Conservation (phyloP, 2,888 invertebrate species). For the Synergus laeviventris region DNA sequence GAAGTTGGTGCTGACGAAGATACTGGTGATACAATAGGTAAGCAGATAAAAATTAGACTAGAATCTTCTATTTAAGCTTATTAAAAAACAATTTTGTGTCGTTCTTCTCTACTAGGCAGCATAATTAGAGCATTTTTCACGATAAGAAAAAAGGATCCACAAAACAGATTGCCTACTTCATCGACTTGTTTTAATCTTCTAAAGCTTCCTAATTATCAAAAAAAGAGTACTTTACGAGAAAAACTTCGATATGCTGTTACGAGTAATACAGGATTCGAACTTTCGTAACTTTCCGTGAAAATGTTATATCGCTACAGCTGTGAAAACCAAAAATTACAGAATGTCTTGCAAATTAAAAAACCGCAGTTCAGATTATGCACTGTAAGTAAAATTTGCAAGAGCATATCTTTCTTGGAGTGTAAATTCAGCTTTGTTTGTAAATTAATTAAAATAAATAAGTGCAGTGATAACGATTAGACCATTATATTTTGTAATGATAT, state of each 20-base stretch:
- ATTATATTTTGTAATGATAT: slow-evolving; percentile 20
- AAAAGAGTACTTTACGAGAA: slow-evolving; percentile 94
- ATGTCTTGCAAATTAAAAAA: slow-evolving; percentile 46
- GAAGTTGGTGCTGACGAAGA: slow-evolving; percentile 99
- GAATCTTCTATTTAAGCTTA: neutral
- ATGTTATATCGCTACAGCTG: slow-evolving; percentile 44
- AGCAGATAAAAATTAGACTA: slow-evolving; percentile 47
- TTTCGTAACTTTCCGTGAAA: slow-evolving; percentile 83
- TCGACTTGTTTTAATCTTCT: slow-evolving; percentile 99
- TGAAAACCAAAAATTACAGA: slow-evolving; percentile 51
- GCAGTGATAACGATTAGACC: slow-evolving; percentile 12
- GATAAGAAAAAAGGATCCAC: slow-evolving; percentile 94
- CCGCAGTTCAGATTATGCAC: neutral
- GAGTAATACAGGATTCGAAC: slow-evolving; percentile 98
- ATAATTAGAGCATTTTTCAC: slow-evolving; percentile 99
- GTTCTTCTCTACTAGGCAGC: slow-evolving; percentile 81
- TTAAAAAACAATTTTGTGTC: neutral
- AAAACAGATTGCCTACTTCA: slow-evolving; percentile 97
- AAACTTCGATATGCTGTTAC: slow-evolving; percentile 98
- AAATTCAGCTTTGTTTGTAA: slow-evolving; percentile 46
- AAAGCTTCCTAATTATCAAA: slow-evolving; percentile 98
- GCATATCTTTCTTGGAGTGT: slow-evolving; percentile 30
- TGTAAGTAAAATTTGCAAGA: slow-evolving; percentile 38
- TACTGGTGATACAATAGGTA: slow-evolving; percentile 90
- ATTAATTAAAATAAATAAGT: slow-evolving; percentile 13